Percentiles rank a stretch among this genome's conserved stretches.
Evolutionary conservation across 2,797 vertebrate genomes (phyloP).

Genomic region (Setipinna tenuifilis): DNA sequence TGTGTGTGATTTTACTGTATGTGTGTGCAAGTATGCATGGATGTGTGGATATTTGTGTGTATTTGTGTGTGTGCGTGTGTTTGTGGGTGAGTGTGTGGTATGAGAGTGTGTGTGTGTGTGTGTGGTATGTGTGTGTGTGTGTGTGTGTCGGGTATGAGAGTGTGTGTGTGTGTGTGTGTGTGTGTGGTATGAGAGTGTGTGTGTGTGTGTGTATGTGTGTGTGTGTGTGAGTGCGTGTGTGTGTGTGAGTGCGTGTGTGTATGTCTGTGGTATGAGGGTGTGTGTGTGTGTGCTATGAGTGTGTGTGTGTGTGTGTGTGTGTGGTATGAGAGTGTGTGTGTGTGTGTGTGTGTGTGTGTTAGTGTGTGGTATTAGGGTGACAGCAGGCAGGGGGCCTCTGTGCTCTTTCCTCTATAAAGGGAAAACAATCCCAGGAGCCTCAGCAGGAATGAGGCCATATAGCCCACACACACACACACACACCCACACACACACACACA

Average conservation of each 20-base stretch:
- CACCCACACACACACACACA: too few relatives aligned
- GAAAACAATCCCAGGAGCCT: constrained; percentile 45
- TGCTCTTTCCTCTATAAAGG: constrained; percentile 43
- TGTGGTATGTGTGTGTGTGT: too few relatives aligned
- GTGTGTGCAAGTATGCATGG: not conserved
- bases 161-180: too few relatives aligned
- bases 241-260: not conserved
- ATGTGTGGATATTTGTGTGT: not conserved
- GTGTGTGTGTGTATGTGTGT: not conserved
- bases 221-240: not conserved
- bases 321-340: not conserved
- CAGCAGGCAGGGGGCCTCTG: constrained; percentile 20
- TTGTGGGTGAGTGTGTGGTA: not conserved
- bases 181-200: not conserved
- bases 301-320: too few relatives aligned
- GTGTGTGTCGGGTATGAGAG: too few relatives aligned
- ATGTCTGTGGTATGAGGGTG: too few relatives aligned
- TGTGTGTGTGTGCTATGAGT: too few relatives aligned
- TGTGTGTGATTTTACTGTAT: not conserved
- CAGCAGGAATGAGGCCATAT: not conserved
- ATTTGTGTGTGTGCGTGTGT: not conserved
- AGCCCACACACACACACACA: too few relatives aligned
- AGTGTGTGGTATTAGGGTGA: not conserved
- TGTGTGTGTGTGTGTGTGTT: not conserved
- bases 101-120: too few relatives aligned